phyloP scores from a whole-genome alignment of 2,113 vertebrate genomes.

The Lepisosteus osseus region DNA sequence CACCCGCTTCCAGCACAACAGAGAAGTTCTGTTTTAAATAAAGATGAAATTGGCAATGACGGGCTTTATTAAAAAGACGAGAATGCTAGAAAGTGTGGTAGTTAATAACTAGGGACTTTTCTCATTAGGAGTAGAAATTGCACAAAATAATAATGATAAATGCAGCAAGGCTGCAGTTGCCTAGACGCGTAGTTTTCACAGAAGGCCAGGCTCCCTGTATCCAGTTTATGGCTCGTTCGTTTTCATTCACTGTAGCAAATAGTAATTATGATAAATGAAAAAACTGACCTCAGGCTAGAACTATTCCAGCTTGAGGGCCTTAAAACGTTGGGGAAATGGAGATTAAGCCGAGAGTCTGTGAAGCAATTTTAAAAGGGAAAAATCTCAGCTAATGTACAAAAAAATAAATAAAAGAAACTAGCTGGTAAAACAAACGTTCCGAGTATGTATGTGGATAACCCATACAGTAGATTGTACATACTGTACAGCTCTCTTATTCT shows the following conservation, averaged over 20 bases:
- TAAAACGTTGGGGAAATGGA: conserved; percentile 29
- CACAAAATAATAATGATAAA: background rate
- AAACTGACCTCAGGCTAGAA: conserved; percentile 28
- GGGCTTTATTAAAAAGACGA: too few species aligned
- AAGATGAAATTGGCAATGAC: too few species aligned
- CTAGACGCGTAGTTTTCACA: background rate
- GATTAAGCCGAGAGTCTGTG: conserved; percentile 25
- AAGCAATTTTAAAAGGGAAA: conserved; percentile 4
- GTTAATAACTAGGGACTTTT: background rate
- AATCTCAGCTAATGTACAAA: conserved; percentile 31
- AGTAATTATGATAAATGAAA: conserved; percentile 43
- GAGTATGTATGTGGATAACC: too few species aligned
- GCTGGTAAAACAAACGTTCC: background rate
- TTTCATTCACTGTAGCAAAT: conserved; percentile 32
- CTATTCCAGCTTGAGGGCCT: conserved; percentile 25
- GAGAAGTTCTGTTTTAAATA: too few species aligned
- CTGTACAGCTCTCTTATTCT: too few species aligned
- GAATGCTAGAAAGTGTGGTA: background rate
- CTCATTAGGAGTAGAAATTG: background rate
- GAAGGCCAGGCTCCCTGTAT: background rate
- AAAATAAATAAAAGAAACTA: conserved; percentile 4
- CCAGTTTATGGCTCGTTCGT: background rate
- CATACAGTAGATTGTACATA: too few species aligned
- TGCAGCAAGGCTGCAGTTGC: too few species aligned
- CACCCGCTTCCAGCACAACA: too few species aligned